These are phyloP conservation scores for cattle (Bos taurus) DNA, from an alignment of 2,113 vertebrate genomes.

Conservation along the genomic window DNA sequence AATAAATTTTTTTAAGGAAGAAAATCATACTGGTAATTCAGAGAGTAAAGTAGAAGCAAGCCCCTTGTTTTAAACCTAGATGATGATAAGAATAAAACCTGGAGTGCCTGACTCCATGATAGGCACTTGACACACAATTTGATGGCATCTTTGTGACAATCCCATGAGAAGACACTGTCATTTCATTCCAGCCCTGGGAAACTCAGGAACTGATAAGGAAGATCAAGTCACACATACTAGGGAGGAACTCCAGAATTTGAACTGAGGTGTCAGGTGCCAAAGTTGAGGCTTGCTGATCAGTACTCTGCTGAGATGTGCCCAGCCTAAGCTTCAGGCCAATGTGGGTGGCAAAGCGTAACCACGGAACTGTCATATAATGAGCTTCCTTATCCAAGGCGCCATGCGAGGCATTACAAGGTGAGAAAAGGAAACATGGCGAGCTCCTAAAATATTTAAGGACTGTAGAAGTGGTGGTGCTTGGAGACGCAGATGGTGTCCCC, in stretches of 20 bases:
- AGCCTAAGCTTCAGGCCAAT: neutral
- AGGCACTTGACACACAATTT: no score
- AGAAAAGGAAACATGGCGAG: neutral
- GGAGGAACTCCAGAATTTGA: neutral
- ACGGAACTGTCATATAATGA: neutral
- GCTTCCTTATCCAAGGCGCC: neutral
- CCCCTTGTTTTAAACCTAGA: neutral
- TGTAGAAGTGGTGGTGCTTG: neutral
- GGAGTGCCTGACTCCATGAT: accelerated
- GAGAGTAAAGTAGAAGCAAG: neutral
- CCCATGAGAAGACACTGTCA: neutral
- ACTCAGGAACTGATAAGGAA: neutral
- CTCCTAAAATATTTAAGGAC: neutral
- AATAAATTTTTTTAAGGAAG: neutral
- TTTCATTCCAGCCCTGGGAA: neutral
- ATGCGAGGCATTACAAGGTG: neutral
- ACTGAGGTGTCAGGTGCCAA: neutral
- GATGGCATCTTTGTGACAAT: no score
- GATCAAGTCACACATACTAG: neutral
- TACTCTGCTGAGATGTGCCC: neutral
- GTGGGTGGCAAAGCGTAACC: neutral
- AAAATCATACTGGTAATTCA: neutral
- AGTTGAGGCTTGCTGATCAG: neutral
- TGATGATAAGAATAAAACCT: neutral
- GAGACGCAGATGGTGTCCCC: no score